Evolutionary conservation across 2,113 vertebrate genomes (phyloP).

Genomic region (Chaenocephalus aceratus): DNA sequence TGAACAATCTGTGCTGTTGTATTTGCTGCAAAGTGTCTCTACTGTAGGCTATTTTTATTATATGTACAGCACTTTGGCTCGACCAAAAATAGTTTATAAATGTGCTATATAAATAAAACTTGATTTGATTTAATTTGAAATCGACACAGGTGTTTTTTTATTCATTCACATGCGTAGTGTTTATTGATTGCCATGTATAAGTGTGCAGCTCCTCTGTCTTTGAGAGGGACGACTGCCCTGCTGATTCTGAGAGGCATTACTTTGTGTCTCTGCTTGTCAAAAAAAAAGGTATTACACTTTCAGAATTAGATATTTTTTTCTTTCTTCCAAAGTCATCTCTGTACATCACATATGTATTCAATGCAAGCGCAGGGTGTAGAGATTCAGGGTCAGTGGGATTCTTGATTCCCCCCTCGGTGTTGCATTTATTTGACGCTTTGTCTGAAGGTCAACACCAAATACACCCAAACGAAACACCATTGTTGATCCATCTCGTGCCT

Average conservation of each 20-base stretch:
- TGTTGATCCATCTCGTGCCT: slow-evolving; percentile 73
- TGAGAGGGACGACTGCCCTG: slow-evolving; percentile 28
- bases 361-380: slow-evolving; percentile 34
- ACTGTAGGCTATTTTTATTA: too few species aligned
- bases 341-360: slow-evolving; percentile 60
- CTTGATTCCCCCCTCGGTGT: slow-evolving; percentile 68
- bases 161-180: not conserved
- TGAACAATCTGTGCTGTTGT: too few species aligned
- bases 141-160: not conserved
- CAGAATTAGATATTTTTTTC: slow-evolving; percentile 27
- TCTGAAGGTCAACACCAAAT: slow-evolving; percentile 80
- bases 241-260: slow-evolving; percentile 66
- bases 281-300: slow-evolving; percentile 65
- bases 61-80: too few species aligned
- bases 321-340: slow-evolving; percentile 32
- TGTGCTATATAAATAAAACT: too few species aligned
- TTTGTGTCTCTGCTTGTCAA: slow-evolving; percentile 48
- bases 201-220: slow-evolving; percentile 34
- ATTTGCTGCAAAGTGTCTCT: too few species aligned
- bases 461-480: slow-evolving; percentile 74
- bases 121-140: too few species aligned
- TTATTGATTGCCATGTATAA: slow-evolving; percentile 22
- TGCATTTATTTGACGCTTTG: slow-evolving; percentile 71
- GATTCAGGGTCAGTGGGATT: slow-evolving; percentile 74
- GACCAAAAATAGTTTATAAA: too few species aligned